Conservation (phyloP, 2,113 vertebrate genomes). For the Phylloscopus trochilus region DNA sequence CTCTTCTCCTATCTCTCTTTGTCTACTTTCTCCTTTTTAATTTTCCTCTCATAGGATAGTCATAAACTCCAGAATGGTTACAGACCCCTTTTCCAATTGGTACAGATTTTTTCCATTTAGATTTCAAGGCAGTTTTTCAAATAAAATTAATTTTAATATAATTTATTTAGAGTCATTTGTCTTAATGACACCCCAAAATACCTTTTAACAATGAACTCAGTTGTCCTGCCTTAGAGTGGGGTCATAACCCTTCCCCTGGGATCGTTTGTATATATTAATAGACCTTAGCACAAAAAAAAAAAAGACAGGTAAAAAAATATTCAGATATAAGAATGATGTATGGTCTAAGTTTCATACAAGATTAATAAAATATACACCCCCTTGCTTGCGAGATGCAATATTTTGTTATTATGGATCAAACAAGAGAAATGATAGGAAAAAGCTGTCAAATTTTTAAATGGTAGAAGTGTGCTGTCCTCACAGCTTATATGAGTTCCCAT, state of each 20-base stretch:
- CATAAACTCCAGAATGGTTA: background rate
- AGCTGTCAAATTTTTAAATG: background rate
- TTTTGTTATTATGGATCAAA: background rate
- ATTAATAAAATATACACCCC: background rate
- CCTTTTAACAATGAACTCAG: background rate
- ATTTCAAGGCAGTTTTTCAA: background rate
- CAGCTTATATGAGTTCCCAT: background rate
- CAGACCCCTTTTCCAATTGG: background rate
- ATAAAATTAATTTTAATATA: background rate
- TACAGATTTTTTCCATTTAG: background rate
- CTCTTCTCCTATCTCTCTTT: background rate
- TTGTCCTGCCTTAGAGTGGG: background rate
- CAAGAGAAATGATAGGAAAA: background rate
- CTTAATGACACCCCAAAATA: background rate
- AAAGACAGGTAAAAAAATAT: background rate
- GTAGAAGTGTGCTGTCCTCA: background rate
- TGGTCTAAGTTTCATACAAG: background rate
- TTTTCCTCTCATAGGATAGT: background rate
- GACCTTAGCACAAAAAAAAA: background rate
- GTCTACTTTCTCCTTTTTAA: background rate
- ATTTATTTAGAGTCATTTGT: background rate
- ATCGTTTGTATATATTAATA: background rate
- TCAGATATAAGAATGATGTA: background rate
- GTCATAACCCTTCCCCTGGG: background rate
- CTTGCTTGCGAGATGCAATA: background rate